phyloP scores from a whole-genome alignment of 2,113 vertebrate species.

The Pipra filicauda region DNA sequence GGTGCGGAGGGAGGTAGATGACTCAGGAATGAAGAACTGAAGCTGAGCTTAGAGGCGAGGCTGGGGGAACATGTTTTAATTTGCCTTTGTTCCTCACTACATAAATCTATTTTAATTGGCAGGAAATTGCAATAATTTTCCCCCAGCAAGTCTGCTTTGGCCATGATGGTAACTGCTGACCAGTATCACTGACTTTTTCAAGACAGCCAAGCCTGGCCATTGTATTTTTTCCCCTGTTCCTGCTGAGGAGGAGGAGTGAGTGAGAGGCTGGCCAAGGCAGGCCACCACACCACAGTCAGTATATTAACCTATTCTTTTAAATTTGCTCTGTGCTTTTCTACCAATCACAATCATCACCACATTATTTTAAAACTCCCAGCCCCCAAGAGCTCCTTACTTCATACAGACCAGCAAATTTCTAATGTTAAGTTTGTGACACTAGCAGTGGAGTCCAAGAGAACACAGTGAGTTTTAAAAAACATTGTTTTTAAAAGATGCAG shows the following conservation, averaged over 20 bases:
- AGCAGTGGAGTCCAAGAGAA: not conserved
- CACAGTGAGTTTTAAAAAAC: not conserved
- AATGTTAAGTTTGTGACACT: not conserved
- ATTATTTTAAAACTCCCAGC: not conserved
- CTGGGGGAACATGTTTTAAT: not conserved
- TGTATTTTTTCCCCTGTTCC: not conserved
- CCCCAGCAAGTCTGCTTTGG: not conserved
- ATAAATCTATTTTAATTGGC: not conserved
- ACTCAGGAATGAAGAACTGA: not conserved
- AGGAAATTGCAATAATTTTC: not conserved
- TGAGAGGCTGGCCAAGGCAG: not conserved
- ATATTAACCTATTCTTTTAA: not conserved
- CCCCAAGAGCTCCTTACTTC: not conserved
- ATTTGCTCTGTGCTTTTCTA: not conserved
- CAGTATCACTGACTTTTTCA: not conserved
- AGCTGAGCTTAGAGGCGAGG: not conserved
- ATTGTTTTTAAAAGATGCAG: not conserved
- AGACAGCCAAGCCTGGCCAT: fast-evolving
- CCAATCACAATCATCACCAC: not conserved
- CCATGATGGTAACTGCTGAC: not conserved
- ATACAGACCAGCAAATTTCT: not conserved
- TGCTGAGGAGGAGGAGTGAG: not conserved
- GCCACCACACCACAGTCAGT: not conserved
- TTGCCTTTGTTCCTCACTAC: not conserved
- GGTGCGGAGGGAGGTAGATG: not conserved